These are phyloP conservation scores for Entomobrya proxima DNA, from an alignment of 2,888 invertebrate genomes.

Conservation along the genomic window DNA sequence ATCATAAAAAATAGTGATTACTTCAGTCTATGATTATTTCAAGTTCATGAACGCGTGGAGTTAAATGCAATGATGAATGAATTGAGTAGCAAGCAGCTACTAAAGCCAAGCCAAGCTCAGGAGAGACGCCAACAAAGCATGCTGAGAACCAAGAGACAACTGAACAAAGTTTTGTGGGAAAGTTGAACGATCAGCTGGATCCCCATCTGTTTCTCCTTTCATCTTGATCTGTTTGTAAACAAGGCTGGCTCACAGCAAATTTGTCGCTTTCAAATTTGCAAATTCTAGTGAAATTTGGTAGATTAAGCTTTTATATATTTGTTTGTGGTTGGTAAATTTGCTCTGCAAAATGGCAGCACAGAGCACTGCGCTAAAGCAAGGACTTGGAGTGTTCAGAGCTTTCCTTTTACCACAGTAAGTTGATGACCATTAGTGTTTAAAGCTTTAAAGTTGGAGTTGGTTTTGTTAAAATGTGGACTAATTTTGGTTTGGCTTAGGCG, in stretches of 20 bases:
- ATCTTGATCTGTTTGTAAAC: neutral
- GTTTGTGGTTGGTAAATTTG: neutral
- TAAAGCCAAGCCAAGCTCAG: too few species aligned
- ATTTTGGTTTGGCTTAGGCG: constrained; percentile 46
- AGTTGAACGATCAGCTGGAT: constrained; percentile 50
- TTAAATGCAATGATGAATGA: too few species aligned
- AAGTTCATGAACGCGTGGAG: too few species aligned
- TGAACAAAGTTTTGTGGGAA: constrained; percentile 44
- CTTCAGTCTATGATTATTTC: too few species aligned
- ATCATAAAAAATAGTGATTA: too few species aligned
- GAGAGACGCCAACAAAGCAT: neutral
- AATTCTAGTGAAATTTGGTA: neutral
- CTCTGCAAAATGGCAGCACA: constrained; percentile 63
- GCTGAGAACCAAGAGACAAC: neutral
- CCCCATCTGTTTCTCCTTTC: neutral
- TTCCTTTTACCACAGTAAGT: constrained; percentile 33
- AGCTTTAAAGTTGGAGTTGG: neutral
- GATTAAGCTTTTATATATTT: neutral
- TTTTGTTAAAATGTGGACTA: neutral
- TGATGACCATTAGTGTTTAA: neutral
- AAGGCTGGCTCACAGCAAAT: neutral
- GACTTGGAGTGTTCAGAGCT: constrained; percentile 25
- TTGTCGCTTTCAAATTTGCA: neutral
- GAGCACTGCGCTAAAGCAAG: constrained; percentile 54
- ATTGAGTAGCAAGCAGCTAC: too few species aligned